Base-by-base conservation (phyloP, 2,797 vertebrate genomes). In the Pseudomugil tenellus region DNA sequence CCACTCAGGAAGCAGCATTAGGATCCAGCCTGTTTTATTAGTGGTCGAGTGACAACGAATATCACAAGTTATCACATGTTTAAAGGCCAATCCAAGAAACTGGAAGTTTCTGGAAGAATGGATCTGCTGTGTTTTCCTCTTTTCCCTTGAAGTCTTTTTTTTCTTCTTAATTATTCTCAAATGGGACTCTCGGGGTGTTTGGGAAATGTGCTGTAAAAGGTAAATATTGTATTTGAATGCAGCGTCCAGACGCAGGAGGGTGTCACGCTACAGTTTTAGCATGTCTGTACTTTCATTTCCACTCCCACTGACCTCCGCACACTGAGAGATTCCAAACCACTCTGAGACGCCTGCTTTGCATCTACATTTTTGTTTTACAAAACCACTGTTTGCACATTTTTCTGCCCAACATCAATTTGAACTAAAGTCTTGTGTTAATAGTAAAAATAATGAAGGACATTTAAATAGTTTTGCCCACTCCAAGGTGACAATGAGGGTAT, bases 141-240 rank as follows among this genome's bases (percentile, higher is more conserved):
- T 52, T 81, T 65, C 59, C 73, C 66, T 81, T 86, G 76, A 84
- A 89, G 70, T 83, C 59, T 78, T 74, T 83, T 79, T 77, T 67
- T 12, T 61, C 61, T 13, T 82, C 76, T 67, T 87, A 89, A 92
- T 91, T 90, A 84, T 86, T 89, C 67, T 81, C 83, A 88, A 88
- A 90, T 84, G 86, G 76, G 70, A 51, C 66, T 83, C 78, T 65
- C 32, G 41, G 84, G 72, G 77, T 85, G 89, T 91, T 91, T 92
- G 83, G 89, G 83, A 88, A 91, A 88, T 82, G 83, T 86, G 80
- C 90, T 75, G 89, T 46, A 83, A 87, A 92, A 91, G 70, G 85
- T 92, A 91, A 93, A 94, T 89, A 92, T 87, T 92, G 86, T 85
- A 86, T 87, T 79, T 91, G 84, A 92, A 91, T 75, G 83, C 89